Evolutionary conservation across 2,888 invertebrate genomes (phyloP).

Genomic region (Drosophila setosimentum): DNA sequence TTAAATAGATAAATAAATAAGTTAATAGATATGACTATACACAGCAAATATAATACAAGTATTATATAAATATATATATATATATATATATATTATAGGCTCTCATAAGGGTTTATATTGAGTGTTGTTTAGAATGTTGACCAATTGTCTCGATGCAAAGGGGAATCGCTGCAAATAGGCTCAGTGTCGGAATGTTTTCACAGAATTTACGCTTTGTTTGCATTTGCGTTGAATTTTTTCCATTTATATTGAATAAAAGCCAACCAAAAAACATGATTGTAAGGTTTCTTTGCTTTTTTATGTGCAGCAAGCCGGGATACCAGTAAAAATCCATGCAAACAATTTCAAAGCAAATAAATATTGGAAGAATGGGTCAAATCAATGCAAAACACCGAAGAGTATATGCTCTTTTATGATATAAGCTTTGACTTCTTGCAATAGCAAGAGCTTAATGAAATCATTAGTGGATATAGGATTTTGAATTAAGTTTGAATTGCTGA

Average conservation of each 20-base stretch:
- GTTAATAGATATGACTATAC: not conserved
- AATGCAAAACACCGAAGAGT: slow-evolving; percentile 20
- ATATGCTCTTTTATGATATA: slow-evolving; percentile 11
- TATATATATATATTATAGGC: no score
- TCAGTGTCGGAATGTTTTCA: slow-evolving; percentile 19
- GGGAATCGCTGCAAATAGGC: slow-evolving; percentile 46
- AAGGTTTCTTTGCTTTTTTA: slow-evolving; percentile 14
- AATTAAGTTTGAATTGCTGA: not conserved
- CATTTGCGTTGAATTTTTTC: slow-evolving; percentile 16
- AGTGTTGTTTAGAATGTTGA: slow-evolving; percentile 33
- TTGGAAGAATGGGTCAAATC: slow-evolving; percentile 18
- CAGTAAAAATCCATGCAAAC: slow-evolving; percentile 52
- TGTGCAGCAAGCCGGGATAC: slow-evolving; percentile 16
- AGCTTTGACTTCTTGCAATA: not conserved
- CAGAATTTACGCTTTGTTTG: slow-evolving; percentile 36
- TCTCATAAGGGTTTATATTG: not conserved
- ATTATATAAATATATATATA: no score
- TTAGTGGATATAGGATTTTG: not conserved
- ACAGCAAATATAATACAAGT: not conserved
- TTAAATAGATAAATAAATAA: not conserved
- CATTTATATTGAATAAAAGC: slow-evolving; percentile 43
- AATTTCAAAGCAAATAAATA: slow-evolving; percentile 55
- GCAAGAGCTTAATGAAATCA: not conserved
- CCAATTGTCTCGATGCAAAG: slow-evolving; percentile 35
- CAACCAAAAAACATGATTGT: slow-evolving; percentile 24